Base-by-base conservation (phyloP, 1,140 invertebrate species). In the Notospermus geniculatus region DNA sequence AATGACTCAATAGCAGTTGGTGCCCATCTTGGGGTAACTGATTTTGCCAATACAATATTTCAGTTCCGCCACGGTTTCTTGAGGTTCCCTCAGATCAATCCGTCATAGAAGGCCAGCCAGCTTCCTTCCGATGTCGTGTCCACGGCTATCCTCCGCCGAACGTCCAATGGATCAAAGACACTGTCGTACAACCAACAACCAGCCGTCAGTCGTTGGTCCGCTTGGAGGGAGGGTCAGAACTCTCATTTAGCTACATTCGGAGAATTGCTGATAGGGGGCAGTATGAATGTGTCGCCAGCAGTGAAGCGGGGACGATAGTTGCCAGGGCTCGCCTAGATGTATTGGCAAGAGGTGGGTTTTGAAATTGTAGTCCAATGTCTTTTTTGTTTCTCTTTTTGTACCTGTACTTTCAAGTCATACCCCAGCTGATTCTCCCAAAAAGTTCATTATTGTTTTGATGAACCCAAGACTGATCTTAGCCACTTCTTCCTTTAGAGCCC, bases 151-250 rank as follows among this genome's bases (percentile, higher is more conserved):
- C 91, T 0, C 69, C 77, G 55, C 88, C 88, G 0, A 75, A 80
- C 2, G 83, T 89, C 2, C 84, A 85, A 7, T 92, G 91, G 87
- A 89, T 84, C 69, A 87, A 86, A 71, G 85, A 65, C 45, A 45
- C 53, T n/a, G n/a, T 50, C 19, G n/a, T 50, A 27, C 25, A 23
- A n/a, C 46, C 46, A 7, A 27, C 25, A 23, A 50, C 46, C 5
- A 50, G 46, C 25, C n/a, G 46, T 23, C 46, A 50, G 9, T 19
- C n/a, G n/a, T 19, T 55, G 17, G 25, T 7, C 17, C 4, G 2
- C n/a, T 45, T 65, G 30, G 53, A 60, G 43, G 53, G 59, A 54
- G 63, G 68, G 19, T 27, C 53, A 46, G 7, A 56, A 39, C 54
- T 69, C 50, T 39, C 59, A 19, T 63, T 69, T 30, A 39, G 39